These are phyloP conservation scores for Malurus alboscapulatus DNA, from an alignment of 2,113 vertebrate genomes.

Conservation along the genomic window DNA sequence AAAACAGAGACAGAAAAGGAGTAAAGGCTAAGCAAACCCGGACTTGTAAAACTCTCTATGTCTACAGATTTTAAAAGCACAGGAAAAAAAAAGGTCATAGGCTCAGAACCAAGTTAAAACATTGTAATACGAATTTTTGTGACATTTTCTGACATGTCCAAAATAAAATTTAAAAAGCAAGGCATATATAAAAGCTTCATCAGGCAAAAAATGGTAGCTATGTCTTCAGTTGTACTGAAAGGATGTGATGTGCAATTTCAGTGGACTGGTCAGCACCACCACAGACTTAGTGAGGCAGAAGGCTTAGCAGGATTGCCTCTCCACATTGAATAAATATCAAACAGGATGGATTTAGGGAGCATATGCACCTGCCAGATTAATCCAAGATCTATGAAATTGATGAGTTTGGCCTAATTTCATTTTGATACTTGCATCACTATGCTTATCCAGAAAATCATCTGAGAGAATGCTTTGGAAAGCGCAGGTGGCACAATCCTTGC, in stretches of 20 bases:
- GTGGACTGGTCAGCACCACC: neutral
- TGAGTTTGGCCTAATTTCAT: neutral
- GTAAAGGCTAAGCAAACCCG: neutral
- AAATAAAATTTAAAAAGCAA: neutral
- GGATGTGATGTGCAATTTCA: neutral
- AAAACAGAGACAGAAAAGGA: neutral
- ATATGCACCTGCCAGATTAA: neutral
- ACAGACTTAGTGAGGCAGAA: neutral
- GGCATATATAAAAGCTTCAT: neutral
- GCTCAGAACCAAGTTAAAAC: neutral
- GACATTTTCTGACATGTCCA: neutral
- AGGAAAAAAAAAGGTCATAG: neutral
- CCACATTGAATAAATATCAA: neutral
- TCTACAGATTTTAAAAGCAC: neutral
- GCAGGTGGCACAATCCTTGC: neutral
- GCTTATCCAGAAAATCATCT: neutral
- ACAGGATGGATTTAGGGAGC: neutral
- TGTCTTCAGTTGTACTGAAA: neutral
- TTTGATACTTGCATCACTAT: neutral
- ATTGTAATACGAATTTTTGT: neutral
- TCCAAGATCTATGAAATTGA: neutral
- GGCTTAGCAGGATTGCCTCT: neutral
- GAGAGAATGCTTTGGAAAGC: rapidly evolving
- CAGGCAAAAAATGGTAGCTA: neutral
- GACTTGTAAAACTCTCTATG: neutral